These are phyloP conservation scores for Macroteleia sp. DNA, from an alignment of 2,888 invertebrate genomes.

Conservation along the genomic window DNA sequence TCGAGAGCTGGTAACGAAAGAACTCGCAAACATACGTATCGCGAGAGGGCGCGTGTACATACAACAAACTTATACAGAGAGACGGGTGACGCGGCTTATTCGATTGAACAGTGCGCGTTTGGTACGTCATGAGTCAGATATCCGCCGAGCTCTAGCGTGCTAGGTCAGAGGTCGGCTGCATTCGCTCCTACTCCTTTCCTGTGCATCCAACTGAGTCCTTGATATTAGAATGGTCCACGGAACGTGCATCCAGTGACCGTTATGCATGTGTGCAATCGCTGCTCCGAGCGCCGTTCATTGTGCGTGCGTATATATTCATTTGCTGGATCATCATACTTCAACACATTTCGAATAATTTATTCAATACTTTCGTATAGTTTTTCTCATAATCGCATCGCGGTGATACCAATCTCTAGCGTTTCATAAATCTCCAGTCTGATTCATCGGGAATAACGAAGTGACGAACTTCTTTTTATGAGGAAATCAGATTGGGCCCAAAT, in stretches of 20 bases:
- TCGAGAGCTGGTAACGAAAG: slow-evolving; percentile 47
- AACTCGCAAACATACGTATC: slow-evolving; percentile 51
- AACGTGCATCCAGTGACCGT: slow-evolving; percentile 76
- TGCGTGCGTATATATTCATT: slow-evolving; percentile 33
- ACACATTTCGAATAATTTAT: slow-evolving; percentile 21
- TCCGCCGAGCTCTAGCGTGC: slow-evolving; percentile 81
- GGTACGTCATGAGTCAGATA: slow-evolving; percentile 82
- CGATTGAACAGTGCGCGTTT: slow-evolving; percentile 72
- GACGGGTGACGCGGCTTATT: slow-evolving; percentile 67
- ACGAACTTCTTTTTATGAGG: slow-evolving; percentile 23
- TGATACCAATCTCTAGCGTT: slow-evolving; percentile 6
- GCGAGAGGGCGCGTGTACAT: slow-evolving; percentile 36
- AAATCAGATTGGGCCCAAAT: slow-evolving; percentile 12
- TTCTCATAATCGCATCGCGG: not conserved
- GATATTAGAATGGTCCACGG: slow-evolving; percentile 83
- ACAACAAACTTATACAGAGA: slow-evolving; percentile 35
- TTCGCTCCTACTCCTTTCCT: slow-evolving; percentile 76
- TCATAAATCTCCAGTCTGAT: slow-evolving; percentile 15
- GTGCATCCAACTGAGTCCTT: slow-evolving; percentile 76
- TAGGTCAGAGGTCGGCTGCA: slow-evolving; percentile 80
- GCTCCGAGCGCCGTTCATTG: slow-evolving; percentile 21
- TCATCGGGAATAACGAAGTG: slow-evolving; percentile 34
- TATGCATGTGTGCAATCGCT: slow-evolving; percentile 63
- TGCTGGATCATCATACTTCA: slow-evolving; percentile 33
- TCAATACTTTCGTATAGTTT: slow-evolving; percentile 12